Percentiles rank a stretch among this genome's conserved stretches.
Conservation (phyloP, 2,797 vertebrate species). For the Simalia tracyae region DNA sequence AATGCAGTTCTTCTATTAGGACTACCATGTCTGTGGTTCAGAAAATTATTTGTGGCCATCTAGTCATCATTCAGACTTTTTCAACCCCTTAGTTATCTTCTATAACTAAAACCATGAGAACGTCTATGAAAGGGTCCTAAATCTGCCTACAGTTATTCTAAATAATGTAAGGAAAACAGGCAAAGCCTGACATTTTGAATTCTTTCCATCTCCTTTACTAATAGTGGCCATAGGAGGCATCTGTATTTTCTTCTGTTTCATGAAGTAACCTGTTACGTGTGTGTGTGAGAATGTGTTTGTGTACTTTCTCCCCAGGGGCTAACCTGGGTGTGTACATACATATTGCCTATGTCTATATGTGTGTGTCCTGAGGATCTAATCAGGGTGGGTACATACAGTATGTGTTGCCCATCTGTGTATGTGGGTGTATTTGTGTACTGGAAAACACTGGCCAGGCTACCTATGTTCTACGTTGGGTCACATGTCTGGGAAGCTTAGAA, state of each 20-base stretch:
- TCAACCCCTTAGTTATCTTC: not conserved
- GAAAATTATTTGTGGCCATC: not conserved
- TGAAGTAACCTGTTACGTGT: not conserved
- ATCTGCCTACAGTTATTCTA: not conserved
- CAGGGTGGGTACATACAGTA: not conserved
- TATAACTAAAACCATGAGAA: not conserved
- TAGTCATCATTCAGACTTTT: not conserved
- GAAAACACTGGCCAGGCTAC: not conserved
- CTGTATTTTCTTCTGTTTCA: not conserved
- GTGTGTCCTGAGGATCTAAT: not conserved
- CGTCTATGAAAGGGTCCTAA: not conserved
- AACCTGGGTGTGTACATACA: not conserved
- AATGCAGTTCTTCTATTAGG: not conserved
- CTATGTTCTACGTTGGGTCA: not conserved
- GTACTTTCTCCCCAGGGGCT: not conserved
- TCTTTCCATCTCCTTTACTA: not conserved
- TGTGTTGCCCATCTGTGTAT: not conserved
- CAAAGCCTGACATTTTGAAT: not conserved
- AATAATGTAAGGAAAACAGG: not conserved
- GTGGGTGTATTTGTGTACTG: not conserved
- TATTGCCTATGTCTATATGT: too few relatives aligned
- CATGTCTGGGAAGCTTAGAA: not conserved
- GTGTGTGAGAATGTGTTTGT: not conserved
- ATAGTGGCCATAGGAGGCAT: not conserved
- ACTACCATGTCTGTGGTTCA: not conserved